Evolutionary conservation across 2,888 invertebrate species (phyloP).

Genomic region (Trissolcus brochymenae): DNA sequence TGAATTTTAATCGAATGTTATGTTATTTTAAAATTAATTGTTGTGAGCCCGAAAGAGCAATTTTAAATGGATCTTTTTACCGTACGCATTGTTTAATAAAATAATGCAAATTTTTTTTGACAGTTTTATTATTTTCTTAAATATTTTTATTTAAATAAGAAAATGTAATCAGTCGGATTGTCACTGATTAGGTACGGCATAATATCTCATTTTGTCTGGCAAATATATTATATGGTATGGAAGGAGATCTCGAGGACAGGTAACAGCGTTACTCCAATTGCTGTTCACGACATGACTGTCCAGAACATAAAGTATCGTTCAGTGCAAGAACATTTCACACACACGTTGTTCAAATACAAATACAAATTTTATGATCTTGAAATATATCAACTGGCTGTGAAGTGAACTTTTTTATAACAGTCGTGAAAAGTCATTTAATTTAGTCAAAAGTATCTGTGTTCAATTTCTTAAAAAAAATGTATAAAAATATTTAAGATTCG

Average conservation of each 20-base stretch:
- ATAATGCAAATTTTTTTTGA: too few species aligned
- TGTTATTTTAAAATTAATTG: too few species aligned
- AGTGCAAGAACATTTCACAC: constrained; percentile 28
- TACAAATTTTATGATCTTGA: constrained; percentile 27
- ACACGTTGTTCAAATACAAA: constrained; percentile 33
- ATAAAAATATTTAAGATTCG: too few species aligned
- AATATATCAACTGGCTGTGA: constrained; percentile 16
- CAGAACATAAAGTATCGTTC: constrained; percentile 45
- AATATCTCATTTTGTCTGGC: constrained; percentile 38
- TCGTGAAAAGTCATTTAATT: too few species aligned
- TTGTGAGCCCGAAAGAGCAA: too few species aligned
- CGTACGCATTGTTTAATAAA: too few species aligned
- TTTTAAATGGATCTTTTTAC: too few species aligned
- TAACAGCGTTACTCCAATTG: constrained; percentile 42
- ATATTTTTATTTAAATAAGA: background rate
- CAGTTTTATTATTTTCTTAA: too few species aligned
- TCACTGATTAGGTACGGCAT: constrained; percentile 38
- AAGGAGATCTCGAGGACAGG: constrained; percentile 40
- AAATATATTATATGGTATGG: constrained; percentile 37
- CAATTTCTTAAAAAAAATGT: too few species aligned
- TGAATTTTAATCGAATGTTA: too few species aligned
- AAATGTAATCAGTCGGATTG: constrained; percentile 27
- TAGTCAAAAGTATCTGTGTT: too few species aligned
- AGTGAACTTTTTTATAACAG: too few species aligned
- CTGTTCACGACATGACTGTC: constrained; percentile 45